Conservation (phyloP, 2,113 vertebrate species). For the Chaetops frenatus region DNA sequence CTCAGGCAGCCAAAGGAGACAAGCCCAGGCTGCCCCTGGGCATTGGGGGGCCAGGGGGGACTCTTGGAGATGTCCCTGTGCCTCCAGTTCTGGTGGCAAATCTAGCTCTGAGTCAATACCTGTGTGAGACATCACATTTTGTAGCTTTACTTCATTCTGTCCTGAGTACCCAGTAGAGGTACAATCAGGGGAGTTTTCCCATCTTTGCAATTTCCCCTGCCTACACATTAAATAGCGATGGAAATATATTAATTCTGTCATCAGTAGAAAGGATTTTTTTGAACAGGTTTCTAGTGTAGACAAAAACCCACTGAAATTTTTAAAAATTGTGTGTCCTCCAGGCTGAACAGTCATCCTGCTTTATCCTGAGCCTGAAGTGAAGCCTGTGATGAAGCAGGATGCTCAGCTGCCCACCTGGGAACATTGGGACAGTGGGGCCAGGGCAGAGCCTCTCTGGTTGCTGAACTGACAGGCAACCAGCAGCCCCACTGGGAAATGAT, state of each 20-base stretch:
- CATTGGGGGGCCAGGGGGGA: background rate
- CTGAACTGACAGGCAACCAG: background rate
- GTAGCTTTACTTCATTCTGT: background rate
- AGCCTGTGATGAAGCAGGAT: background rate
- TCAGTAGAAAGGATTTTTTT: background rate
- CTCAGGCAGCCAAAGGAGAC: background rate
- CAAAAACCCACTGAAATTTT: background rate
- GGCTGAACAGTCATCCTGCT: background rate
- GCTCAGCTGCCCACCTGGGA: background rate
- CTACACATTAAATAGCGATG: background rate
- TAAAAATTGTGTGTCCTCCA: background rate
- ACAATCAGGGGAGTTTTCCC: background rate
- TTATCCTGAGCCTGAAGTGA: background rate
- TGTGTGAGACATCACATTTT: background rate
- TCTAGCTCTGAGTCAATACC: background rate
- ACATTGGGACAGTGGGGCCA: background rate
- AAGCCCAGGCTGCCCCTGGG: background rate
- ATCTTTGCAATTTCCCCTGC: background rate
- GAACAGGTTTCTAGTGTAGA: background rate
- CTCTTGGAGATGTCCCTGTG: background rate
- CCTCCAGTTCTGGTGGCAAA: background rate
- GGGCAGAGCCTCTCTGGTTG: background rate
- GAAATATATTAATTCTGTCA: background rate
- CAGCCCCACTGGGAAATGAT: background rate
- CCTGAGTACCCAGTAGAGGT: background rate